Evolutionary conservation across 2,888 invertebrate genomes (phyloP).

Genomic region (Drosophila paucipuncta): DNA sequence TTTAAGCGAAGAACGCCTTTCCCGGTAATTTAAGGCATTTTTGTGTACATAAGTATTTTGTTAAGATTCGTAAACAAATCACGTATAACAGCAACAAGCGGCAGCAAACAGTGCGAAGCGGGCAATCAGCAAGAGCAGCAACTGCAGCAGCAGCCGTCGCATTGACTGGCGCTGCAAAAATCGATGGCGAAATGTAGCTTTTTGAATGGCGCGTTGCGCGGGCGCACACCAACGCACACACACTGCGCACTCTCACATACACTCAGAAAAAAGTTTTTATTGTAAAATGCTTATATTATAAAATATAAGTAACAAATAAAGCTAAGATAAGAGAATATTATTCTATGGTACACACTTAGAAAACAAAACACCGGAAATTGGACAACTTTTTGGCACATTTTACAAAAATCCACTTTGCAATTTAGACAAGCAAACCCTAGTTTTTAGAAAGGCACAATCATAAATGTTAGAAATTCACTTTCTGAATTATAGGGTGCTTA

Average conservation of each 20-base stretch:
- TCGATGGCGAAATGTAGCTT: constrained; percentile 34
- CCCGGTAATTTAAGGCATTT: constrained; percentile 75
- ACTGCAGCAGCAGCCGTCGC: constrained; percentile 18
- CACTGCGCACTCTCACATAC: background rate
- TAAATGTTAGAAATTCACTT: background rate
- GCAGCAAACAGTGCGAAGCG: constrained; percentile 22
- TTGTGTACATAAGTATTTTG: constrained; percentile 64
- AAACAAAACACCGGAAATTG: background rate
- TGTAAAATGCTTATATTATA: background rate
- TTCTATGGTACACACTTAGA: background rate
- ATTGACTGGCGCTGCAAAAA: constrained; percentile 28
- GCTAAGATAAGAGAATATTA: background rate
- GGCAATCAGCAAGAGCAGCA: constrained; percentile 17
- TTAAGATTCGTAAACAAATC: constrained; percentile 80
- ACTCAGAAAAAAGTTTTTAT: background rate
- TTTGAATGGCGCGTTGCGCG: constrained; percentile 39
- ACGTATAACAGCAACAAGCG: constrained; percentile 66
- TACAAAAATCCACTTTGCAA: background rate
- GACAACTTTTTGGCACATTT: background rate
- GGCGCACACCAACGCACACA: constrained; percentile 20
- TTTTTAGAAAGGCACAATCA: background rate
- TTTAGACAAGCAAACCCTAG: background rate
- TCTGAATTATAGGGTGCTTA: background rate
- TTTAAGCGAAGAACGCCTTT: constrained; percentile 69
- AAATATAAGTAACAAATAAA: background rate